These are phyloP conservation scores for Epizoanthus scotinus DNA, from an alignment of 92 coral and sea anemone genomes.

Conservation along the genomic window DNA sequence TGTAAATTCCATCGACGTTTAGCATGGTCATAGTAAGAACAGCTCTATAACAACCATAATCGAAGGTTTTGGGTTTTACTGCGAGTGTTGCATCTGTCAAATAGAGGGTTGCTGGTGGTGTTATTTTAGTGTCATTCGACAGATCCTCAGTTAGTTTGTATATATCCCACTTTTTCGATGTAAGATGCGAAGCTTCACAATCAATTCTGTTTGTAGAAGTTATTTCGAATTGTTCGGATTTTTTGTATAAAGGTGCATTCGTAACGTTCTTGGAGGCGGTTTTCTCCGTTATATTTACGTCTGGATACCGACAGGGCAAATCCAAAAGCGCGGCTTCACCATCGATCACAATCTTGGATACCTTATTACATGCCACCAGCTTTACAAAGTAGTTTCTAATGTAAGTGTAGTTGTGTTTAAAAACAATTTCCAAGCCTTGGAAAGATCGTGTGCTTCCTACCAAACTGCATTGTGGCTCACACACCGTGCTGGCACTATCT, in stretches of 20 bases:
- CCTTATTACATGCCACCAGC: conserved; percentile 61
- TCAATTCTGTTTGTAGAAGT: conserved; percentile 52
- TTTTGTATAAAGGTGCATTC: conserved; percentile 47
- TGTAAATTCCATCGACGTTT: conserved; percentile 63
- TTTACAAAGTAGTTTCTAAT: conserved; percentile 43
- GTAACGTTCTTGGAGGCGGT: conserved; percentile 54
- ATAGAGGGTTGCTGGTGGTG: conserved; percentile 19
- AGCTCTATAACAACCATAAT: conserved; percentile 58
- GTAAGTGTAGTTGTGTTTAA: conserved; percentile 36
- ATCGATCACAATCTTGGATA: conserved; percentile 33
- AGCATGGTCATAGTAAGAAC: conserved; percentile 63
- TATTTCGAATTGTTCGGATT: conserved; percentile 44
- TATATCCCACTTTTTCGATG: conserved; percentile 60
- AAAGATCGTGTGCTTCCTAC: conserved; percentile 12
- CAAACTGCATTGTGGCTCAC: conserved; percentile 46
- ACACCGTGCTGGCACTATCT: conserved; percentile 28
- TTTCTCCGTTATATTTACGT: conserved; percentile 58
- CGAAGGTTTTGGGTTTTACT: conserved; percentile 47
- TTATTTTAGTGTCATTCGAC: conserved; percentile 32
- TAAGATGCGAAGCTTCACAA: conserved; percentile 82
- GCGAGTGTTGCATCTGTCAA: conserved; percentile 44
- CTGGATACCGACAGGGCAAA: conserved; percentile 79
- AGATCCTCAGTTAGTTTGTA: conserved; percentile 25
- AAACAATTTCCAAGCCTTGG: conserved; percentile 17
- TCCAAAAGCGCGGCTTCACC: conserved; percentile 46